These are phyloP conservation scores for Menidia menidia DNA, from an alignment of 2,797 vertebrate species.

Conservation along the genomic window DNA sequence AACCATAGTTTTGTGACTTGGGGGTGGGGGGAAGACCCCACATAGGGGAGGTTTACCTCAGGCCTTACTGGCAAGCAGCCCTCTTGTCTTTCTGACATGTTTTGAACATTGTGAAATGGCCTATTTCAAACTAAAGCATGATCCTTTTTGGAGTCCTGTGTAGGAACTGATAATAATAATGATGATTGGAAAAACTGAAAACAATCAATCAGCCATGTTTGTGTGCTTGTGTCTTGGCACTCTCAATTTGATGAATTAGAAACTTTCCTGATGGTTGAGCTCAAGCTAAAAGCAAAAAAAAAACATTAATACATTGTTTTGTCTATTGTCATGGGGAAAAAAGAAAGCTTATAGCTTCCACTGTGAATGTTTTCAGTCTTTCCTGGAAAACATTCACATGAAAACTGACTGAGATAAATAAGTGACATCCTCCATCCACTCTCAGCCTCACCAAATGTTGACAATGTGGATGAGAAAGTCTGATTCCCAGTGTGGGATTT, in stretches of 20 bases:
- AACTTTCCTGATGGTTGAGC: too few species aligned
- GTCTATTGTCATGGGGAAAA: background rate
- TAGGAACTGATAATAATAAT: too few species aligned
- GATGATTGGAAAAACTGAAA: too few species aligned
- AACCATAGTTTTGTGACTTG: slow-evolving; percentile 4
- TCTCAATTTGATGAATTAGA: too few species aligned
- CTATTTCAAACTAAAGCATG: background rate
- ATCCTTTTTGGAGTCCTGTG: background rate
- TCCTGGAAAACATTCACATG: background rate
- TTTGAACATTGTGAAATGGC: slow-evolving; percentile 1
- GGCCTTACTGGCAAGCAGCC: background rate
- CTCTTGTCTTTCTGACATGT: background rate
- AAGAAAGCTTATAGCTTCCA: background rate
- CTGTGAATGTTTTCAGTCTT: background rate
- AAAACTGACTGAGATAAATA: background rate
- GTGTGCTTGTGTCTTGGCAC: too few species aligned
- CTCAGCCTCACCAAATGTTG: background rate
- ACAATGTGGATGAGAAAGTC: background rate
- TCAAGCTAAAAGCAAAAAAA: too few species aligned
- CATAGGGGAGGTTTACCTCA: background rate
- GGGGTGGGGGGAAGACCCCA: background rate
- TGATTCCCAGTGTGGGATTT: background rate
- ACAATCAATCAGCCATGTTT: too few species aligned
- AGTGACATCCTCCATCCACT: background rate
- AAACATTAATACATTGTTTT: background rate